Evolutionary conservation across 2,888 invertebrate species (phyloP).

Genomic region (Terebella lapidaria): DNA sequence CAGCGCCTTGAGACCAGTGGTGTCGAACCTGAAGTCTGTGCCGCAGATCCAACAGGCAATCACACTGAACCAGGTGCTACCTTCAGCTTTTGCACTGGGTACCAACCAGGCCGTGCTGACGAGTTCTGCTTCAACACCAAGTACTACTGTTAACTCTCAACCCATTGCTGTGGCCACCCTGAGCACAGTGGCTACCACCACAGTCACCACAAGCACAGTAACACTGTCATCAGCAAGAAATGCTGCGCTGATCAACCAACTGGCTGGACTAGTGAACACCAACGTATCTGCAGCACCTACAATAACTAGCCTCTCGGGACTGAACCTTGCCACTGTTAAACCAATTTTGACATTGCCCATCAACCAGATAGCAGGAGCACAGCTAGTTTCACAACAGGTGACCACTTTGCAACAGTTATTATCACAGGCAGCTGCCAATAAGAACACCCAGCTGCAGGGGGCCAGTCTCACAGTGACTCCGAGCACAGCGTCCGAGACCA

Average conservation of each 20-base stretch:
- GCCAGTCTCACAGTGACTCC: neutral
- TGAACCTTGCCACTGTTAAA: too few species aligned
- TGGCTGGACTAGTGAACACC: too few species aligned
- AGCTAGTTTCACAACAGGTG: neutral
- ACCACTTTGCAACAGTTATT: neutral
- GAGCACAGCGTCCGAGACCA: neutral
- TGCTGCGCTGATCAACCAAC: too few species aligned
- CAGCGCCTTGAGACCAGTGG: neutral
- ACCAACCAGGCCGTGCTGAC: too few species aligned
- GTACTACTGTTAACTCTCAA: neutral
- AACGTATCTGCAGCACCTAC: too few species aligned
- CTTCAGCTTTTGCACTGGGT: neutral
- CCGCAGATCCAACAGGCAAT: neutral
- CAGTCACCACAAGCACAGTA: neutral
- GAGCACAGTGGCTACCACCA: neutral
- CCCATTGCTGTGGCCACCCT: too few species aligned
- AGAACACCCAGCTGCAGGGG: neutral
- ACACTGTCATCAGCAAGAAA: neutral
- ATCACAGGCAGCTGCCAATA: neutral
- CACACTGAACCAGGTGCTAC: neutral
- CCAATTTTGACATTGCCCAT: neutral
- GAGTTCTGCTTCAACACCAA: neutral
- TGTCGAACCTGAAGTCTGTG: neutral
- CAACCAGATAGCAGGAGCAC: neutral
- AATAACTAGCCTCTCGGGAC: too few species aligned